phyloP scores from a whole-genome alignment of 1,140 invertebrate genomes.

The Camponotus pennsylvanicus region DNA sequence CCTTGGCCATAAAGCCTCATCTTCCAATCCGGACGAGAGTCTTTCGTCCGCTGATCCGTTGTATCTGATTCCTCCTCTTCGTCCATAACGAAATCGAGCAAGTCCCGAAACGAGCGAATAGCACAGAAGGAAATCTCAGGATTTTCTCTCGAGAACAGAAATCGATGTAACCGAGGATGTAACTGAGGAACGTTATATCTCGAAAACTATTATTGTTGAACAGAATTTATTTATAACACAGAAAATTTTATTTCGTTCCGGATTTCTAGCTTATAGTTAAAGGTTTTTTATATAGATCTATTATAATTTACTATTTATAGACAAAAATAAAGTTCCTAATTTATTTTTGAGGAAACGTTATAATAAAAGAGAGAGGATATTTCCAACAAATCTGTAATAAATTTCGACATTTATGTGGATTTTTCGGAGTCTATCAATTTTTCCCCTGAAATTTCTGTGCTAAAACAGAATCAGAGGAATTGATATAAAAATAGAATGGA shows the following conservation, averaged over 20 bases:
- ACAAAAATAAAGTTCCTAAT: neutral
- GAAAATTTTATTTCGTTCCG: neutral
- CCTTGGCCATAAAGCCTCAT: constrained; percentile 62
- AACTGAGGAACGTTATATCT: neutral
- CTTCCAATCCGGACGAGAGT: constrained; percentile 15
- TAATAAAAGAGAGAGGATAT: neutral
- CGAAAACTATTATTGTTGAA: neutral
- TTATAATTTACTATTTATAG: neutral
- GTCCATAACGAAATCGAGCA: constrained; percentile 21
- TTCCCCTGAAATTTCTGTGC: neutral
- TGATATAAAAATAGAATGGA: constrained; percentile 1
- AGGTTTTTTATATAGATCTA: neutral
- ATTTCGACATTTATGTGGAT: neutral
- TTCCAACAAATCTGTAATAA: neutral
- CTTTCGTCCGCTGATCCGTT: constrained; percentile 10
- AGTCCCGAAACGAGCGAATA: neutral
- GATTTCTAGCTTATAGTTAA: neutral
- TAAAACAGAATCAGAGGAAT: neutral
- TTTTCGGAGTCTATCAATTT: constrained; percentile 2
- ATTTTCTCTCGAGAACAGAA: neutral
- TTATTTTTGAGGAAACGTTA: constrained; percentile 1
- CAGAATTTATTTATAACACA: neutral
- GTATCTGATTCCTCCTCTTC: neutral
- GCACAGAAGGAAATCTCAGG: neutral
- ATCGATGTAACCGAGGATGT: neutral